Conservation (phyloP, 1,140 invertebrate species). For the Lamellibrachia luymesi region DNA sequence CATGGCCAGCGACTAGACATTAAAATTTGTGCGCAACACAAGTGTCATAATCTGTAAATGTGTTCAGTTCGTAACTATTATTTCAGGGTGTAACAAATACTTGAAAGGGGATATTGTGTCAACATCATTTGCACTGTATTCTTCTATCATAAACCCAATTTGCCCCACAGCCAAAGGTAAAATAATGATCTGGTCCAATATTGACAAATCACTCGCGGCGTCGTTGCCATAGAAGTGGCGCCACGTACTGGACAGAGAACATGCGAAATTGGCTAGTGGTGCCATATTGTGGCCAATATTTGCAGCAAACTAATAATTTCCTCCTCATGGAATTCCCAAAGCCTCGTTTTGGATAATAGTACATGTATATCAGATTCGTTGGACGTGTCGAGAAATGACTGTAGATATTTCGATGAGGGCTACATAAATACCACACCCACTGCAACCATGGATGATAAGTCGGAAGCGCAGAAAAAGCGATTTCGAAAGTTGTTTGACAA, state of each 20-base stretch:
- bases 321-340: background rate
- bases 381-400: background rate
- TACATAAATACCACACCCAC: background rate
- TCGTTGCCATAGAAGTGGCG: background rate
- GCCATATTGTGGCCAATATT: background rate
- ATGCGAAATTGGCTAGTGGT: background rate
- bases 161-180: too few relatives aligned
- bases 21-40: too few relatives aligned
- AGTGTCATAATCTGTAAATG: too few relatives aligned
- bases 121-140: background rate
- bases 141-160: too few relatives aligned
- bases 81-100: too few relatives aligned
- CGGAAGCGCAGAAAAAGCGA: slow-evolving; percentile 13
- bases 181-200: too few relatives aligned
- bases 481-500: slow-evolving; percentile 20
- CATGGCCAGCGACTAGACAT: too few relatives aligned
- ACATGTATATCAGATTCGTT: slow-evolving; percentile 2
- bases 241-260: background rate
- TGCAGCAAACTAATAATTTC: background rate
- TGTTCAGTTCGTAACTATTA: too few relatives aligned
- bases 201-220: too few relatives aligned
- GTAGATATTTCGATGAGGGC: background rate
- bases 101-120: too few relatives aligned
- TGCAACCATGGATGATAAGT: background rate
- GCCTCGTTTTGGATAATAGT: slow-evolving; percentile 2